Conservation (phyloP, 1,140 invertebrate species). For the Acromyrmex echinatior region DNA sequence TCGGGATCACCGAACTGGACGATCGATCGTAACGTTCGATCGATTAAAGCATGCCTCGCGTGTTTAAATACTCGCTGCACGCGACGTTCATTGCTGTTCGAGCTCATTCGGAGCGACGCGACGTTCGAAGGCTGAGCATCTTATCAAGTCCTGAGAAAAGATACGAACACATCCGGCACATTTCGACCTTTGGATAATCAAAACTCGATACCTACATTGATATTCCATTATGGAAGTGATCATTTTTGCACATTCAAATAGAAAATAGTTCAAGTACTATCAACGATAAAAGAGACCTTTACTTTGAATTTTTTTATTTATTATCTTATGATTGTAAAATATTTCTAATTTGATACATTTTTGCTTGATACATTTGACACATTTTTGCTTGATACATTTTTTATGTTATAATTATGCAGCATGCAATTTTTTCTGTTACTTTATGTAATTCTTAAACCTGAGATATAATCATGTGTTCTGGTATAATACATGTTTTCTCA, state of each 20-base stretch:
- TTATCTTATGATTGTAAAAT: not conserved
- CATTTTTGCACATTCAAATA: slow-evolving; percentile 8
- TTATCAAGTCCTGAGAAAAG: slow-evolving; percentile 10
- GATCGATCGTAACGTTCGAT: slow-evolving; percentile 67
- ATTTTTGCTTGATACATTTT: not conserved
- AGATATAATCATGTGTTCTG: too few species aligned
- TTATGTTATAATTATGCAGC: not conserved
- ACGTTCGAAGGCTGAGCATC: slow-evolving; percentile 6
- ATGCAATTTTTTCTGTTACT: not conserved
- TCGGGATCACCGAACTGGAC: slow-evolving; percentile 1
- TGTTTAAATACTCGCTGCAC: slow-evolving; percentile 56
- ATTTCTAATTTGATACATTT: not conserved
- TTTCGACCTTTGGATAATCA: slow-evolving; percentile 39
- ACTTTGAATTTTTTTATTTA: not conserved
- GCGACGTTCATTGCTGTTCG: slow-evolving; percentile 67
- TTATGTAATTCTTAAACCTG: not conserved
- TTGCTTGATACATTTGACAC: not conserved
- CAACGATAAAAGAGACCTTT: not conserved
- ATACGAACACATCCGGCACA: slow-evolving; percentile 43
- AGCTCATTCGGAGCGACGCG: slow-evolving; percentile 42
- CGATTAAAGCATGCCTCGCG: slow-evolving; percentile 66
- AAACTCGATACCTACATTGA: slow-evolving; percentile 19
- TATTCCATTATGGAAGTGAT: slow-evolving; percentile 1
- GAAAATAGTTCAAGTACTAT: not conserved
- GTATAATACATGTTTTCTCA: too few species aligned